These are phyloP conservation scores for Phalacrocorax aristotelis DNA, from an alignment of 2,113 vertebrate genomes.

Conservation along the genomic window DNA sequence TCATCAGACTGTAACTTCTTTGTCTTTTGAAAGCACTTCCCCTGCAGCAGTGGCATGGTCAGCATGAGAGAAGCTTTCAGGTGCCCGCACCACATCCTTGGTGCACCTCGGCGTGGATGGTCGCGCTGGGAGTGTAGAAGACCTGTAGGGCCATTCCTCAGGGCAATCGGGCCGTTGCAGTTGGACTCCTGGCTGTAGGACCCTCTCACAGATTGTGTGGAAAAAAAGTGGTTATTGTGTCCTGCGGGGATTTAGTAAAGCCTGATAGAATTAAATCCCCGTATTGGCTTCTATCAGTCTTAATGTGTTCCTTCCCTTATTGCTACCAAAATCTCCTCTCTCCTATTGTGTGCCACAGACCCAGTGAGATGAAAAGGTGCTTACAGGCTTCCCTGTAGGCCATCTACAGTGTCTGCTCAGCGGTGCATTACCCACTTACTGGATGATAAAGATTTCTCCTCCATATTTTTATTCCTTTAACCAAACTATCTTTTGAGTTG, in stretches of 20 bases:
- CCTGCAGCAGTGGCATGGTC: neutral
- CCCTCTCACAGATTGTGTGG: neutral
- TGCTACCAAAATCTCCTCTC: slow-evolving; percentile 8
- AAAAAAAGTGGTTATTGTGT: neutral
- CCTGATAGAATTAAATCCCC: slow-evolving; percentile 15
- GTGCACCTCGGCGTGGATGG: fast-evolving
- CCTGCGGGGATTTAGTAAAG: neutral
- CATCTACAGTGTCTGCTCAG: slow-evolving; percentile 54
- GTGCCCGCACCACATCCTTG: fast-evolving
- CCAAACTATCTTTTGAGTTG: slow-evolving; percentile 52
- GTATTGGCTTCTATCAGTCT: neutral
- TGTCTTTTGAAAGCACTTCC: neutral
- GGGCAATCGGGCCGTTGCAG: fast-evolving
- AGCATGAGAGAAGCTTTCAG: neutral
- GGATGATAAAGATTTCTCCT: slow-evolving; percentile 49
- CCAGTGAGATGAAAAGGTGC: slow-evolving; percentile 57
- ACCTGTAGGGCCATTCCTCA: neutral
- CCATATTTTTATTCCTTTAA: slow-evolving; percentile 56
- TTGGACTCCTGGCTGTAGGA: neutral
- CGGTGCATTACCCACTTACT: neutral
- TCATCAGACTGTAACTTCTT: neutral
- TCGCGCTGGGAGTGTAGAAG: neutral
- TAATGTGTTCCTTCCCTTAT: slow-evolving; percentile 58
- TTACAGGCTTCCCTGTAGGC: slow-evolving; percentile 46
- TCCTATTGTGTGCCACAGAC: slow-evolving; percentile 32